These are phyloP conservation scores for Rapana venosa DNA, from an alignment of 2,888 invertebrate species.

Conservation along the genomic window DNA sequence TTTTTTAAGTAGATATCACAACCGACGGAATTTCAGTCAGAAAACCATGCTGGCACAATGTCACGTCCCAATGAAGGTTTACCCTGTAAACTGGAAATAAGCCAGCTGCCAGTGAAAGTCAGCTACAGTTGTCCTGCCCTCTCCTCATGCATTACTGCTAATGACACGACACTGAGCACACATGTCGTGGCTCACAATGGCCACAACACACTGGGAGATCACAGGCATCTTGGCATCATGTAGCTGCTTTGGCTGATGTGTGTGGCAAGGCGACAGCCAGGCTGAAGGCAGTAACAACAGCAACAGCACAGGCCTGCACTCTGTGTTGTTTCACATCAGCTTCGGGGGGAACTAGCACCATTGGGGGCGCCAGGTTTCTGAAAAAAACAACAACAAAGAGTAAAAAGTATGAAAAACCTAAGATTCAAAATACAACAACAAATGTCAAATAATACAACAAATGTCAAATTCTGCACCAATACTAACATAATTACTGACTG, in stretches of 20 bases:
- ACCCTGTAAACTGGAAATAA: not conserved
- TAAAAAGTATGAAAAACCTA: not conserved
- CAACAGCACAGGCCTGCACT: too few species aligned
- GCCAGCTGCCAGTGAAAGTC: not conserved
- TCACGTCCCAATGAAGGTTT: not conserved
- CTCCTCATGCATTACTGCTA: not conserved
- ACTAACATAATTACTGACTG: too few species aligned
- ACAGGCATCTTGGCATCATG: not conserved
- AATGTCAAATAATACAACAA: too few species aligned
- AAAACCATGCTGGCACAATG: not conserved
- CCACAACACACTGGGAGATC: not conserved
- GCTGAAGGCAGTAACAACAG: not conserved
- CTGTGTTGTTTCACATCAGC: not conserved
- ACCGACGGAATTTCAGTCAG: not conserved
- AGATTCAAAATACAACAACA: too few species aligned
- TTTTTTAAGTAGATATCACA: slow-evolving; percentile 10
- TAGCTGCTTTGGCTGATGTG: not conserved
- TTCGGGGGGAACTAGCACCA: not conserved
- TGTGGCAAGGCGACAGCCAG: not conserved
- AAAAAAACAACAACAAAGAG: not conserved
- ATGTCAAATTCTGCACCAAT: too few species aligned
- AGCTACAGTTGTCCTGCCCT: not conserved
- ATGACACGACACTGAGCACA: not conserved
- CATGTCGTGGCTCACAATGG: not conserved
- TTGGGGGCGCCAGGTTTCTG: slow-evolving; percentile 22